Conservation (phyloP, 2,888 invertebrate genomes). For the Campoletis raptor region DNA sequence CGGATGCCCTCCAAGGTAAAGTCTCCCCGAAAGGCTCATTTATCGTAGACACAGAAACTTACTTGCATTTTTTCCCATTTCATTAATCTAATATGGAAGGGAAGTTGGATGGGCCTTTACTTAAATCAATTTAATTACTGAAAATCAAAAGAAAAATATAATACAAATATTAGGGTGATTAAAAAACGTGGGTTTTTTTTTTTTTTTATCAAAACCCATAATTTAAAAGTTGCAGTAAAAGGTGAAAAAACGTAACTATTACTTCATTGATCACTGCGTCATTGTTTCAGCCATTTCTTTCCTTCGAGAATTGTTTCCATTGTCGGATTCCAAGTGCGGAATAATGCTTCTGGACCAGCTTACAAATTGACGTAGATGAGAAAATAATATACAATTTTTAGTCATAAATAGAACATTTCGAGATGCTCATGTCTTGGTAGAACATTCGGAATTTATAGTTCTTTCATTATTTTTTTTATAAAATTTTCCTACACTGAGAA, state of each 20-base stretch:
- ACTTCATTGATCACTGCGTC: not conserved
- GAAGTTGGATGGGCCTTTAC: not conserved
- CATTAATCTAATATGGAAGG: not conserved
- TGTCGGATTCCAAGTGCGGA: not conserved
- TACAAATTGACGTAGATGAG: not conserved
- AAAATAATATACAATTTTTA: not conserved
- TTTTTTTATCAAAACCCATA: too few relatives aligned
- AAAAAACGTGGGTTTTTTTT: too few relatives aligned
- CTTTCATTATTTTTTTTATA: not conserved
- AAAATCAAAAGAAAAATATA: not conserved
- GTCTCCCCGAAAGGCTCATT: not conserved
- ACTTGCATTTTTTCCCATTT: not conserved
- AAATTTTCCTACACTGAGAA: slow-evolving; percentile 24
- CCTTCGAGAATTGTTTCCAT: not conserved
- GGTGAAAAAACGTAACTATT: too few relatives aligned
- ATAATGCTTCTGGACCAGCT: not conserved
- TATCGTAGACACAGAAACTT: not conserved
- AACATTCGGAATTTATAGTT: not conserved
- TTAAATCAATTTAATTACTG: not conserved
- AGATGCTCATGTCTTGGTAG: not conserved
- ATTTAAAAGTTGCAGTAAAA: too few relatives aligned
- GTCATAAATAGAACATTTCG: not conserved
- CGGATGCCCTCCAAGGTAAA: not conserved
- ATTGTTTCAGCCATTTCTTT: not conserved
- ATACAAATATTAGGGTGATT: not conserved